Base-by-base conservation (phyloP, 2,888 invertebrate species). In the Adineta ricciae region DNA sequence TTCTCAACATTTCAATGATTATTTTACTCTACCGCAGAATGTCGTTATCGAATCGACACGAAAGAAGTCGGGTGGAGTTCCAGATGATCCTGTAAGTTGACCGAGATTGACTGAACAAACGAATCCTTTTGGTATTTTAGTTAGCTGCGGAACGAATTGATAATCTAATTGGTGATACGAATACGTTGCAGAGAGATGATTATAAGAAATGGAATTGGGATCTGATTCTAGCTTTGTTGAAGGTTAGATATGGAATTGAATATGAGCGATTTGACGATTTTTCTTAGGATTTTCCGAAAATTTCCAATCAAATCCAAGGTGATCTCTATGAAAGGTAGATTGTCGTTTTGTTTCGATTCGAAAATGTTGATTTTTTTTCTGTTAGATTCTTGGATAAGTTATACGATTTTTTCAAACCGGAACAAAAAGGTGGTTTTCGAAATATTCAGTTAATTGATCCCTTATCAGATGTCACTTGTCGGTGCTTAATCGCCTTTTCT, bases 141-240 rank as follows among this genome's bases (percentile, higher is more conserved):
- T 36, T 49, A 46, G 87, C 88, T 36, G 89, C 89, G 83, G 89
- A 89, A 56, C 86, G 88, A 73, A 87, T 89, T 72, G 87, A 86
- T 84, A 89, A 89, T 83, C 89, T 89, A 14, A 93, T 96, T 32
- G 93, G 94, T 88, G 94, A 95, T 87, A 94, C 95, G 2, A 93
- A 94, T 87, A 96, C 97, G 5, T 92, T 95, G 88, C 92, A 93
- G 85, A 94, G 88, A 21, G 89, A 94, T 88, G 95, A 95, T 88
- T 94, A 94, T 8, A 93, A 93, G 86, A 93, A 93, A 0, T 97
- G 97, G 97, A 94, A 96, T 89, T 97, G 96, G 96, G 94, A 94
- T 88, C 92, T 95, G n/a, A 94, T 97, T 86, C 92, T 94, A 86
- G 93, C 94, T 73, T 93, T 95, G 88, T 91, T 96, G 49, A 94